A percentile compares a stretch with the other conserved stretches of the same genome.
Evolutionary conservation across 2,888 invertebrate species (phyloP).

Genomic region (Clunio marinus): DNA sequence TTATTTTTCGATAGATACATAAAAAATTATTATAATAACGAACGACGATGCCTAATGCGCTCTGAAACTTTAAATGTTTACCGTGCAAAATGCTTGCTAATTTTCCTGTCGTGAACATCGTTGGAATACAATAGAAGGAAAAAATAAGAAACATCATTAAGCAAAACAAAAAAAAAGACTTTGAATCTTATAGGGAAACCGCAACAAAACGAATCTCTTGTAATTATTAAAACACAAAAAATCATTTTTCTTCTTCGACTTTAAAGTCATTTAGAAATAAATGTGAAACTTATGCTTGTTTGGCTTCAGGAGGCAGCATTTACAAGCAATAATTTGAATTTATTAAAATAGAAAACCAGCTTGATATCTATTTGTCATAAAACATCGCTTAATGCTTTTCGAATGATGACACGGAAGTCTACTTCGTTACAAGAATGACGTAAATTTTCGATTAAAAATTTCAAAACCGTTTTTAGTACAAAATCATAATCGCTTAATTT

Average conservation of each 20-base stretch:
- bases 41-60: neutral
- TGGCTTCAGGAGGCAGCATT: neutral
- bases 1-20: too few relatives aligned
- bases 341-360: slow-evolving; percentile 15
- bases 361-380: slow-evolving; percentile 11
- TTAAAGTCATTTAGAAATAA: too few relatives aligned
- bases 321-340: neutral
- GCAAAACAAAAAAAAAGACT: too few relatives aligned
- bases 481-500: too few relatives aligned
- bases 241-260: slow-evolving; percentile 11
- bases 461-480: slow-evolving; percentile 19
- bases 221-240: too few relatives aligned
- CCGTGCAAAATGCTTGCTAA: neutral
- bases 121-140: slow-evolving; percentile 6
- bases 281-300: slow-evolving; percentile 10
- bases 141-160: too few relatives aligned
- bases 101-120: slow-evolving; percentile 22
- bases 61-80: too few relatives aligned
- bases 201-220: neutral
- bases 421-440: neutral
- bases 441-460: neutral
- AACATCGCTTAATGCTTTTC: slow-evolving; percentile 1
- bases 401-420: neutral
- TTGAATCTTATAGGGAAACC: neutral
- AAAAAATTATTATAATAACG: slow-evolving; percentile 9